These are phyloP conservation scores for Sander vitreus DNA, from an alignment of 2,113 vertebrate species.

Conservation along the genomic window DNA sequence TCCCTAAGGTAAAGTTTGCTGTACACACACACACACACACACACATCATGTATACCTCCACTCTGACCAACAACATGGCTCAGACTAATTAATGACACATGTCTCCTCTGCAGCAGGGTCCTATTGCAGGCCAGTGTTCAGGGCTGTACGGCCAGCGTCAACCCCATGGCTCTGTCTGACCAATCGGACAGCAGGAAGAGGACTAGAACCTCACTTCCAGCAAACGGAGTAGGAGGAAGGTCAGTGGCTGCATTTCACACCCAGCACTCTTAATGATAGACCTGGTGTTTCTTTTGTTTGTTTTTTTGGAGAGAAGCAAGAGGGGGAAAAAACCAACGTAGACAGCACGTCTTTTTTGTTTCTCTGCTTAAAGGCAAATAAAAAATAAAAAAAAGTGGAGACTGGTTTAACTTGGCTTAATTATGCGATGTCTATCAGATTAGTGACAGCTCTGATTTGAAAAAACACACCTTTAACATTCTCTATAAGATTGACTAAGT, in stretches of 20 bases:
- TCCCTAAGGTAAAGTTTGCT: conserved; percentile 70
- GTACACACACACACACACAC: background rate
- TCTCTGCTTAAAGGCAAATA: background rate
- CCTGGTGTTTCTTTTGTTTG: background rate
- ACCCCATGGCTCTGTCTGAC: conserved; percentile 86
- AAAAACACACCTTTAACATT: background rate
- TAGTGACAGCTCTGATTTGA: too few species aligned
- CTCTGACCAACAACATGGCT: background rate
- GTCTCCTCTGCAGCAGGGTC: conserved; percentile 80
- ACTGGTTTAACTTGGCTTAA: background rate
- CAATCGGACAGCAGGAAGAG: conserved; percentile 90
- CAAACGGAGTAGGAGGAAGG: conserved; percentile 71
- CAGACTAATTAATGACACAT: background rate
- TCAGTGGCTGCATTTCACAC: conserved; percentile 45
- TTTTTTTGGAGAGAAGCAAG: background rate
- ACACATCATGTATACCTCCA: background rate
- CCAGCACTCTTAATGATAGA: background rate
- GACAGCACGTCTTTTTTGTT: background rate
- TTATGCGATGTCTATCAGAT: background rate
- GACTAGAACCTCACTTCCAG: conserved; percentile 84
- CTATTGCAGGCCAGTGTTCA: conserved; percentile 92
- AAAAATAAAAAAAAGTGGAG: background rate
- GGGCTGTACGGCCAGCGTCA: conserved; percentile 86
- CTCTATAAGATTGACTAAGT: background rate
- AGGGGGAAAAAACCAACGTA: background rate